These are phyloP conservation scores for Chiloscyllium punctatum DNA, from an alignment of 2,797 vertebrate species.

Conservation along the genomic window DNA sequence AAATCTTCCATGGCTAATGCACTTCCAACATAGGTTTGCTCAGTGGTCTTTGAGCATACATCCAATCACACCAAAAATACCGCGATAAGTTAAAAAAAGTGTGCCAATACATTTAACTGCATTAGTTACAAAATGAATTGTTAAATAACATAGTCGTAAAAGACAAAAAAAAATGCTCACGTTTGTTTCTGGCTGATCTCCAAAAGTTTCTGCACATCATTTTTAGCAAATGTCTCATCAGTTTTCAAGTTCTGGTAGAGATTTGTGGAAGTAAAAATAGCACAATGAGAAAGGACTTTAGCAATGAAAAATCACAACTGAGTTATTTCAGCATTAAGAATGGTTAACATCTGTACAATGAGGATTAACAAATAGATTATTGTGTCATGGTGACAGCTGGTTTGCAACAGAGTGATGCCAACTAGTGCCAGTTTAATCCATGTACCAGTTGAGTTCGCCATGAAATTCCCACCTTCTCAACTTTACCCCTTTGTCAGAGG, in stretches of 20 bases:
- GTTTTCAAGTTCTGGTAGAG: constrained; percentile 78
- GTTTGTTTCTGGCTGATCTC: constrained; percentile 91
- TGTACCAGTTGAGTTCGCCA: no score
- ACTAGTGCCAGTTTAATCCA: no score
- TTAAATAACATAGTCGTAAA: constrained; percentile 40
- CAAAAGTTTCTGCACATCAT: constrained; percentile 84
- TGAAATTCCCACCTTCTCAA: no score
- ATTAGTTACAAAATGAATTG: constrained; percentile 40
- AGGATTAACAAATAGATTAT: not conserved
- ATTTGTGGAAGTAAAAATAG: not conserved
- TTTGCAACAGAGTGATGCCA: no score
- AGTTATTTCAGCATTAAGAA: not conserved
- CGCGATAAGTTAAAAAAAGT: no score
- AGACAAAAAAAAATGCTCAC: constrained; percentile 59
- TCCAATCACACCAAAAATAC: not conserved
- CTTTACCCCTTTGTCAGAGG: no score
- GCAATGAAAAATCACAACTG: not conserved
- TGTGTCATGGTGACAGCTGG: no score
- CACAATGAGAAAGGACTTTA: not conserved
- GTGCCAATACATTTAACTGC: constrained; percentile 7
- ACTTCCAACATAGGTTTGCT: not conserved
- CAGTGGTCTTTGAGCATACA: not conserved
- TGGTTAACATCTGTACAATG: not conserved
- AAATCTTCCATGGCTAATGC: not conserved
- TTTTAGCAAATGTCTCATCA: constrained; percentile 79